Base-by-base conservation (phyloP, 2,888 invertebrate species). In the Daptonema setosum region DNA sequence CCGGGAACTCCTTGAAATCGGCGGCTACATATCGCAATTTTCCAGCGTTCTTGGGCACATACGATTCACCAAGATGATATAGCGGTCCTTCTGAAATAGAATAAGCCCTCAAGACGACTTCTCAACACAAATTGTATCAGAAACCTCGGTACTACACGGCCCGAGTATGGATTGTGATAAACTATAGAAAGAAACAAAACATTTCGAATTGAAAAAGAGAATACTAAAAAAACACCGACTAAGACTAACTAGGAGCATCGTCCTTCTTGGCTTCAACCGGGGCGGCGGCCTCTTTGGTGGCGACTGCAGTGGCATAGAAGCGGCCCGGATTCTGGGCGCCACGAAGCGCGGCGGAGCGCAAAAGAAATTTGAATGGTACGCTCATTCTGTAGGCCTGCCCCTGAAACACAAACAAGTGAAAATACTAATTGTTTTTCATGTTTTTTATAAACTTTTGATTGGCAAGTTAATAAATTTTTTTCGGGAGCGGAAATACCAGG, bases 1-100 rank as follows among this genome's bases (percentile, higher is more conserved):
- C 78, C 3, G 79, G 79, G 22, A 75, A 73, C 57, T 73, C 70
- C 58, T 64, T 17, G 43, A 47, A 57, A 28, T 61, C 53, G n/a
- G 56, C 17, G 14, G 50, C 48, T 30, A 50, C 28, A 2, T 24
- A 14, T 20, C 11, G 25, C 50, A 3, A 26, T 8, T 26, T 5
- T 25, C 50, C 50, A 20, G 25, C 25, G 50, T 26, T 20, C 26
- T 25, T 14, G 8, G 50, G 50, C 26, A 50, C 26, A 28, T 50
- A 26, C 20, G 8, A 2, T 20, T 26, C 50, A 28, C 50, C 50
- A 14, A 50, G 28, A 26, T 28, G 3, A 28, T 50, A 14, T 14
- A 50, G 50, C 8, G 26, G 3, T 5, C 50, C 50, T 20, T 50
- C n/a, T 45, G 8, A 8, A 11, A 17, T 8, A 35, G 17, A 35